A percentile compares a stretch with the other conserved stretches of the same genome.
These are phyloP conservation scores for Urocynchramus pylzowi DNA, from an alignment of 2,113 vertebrate species.

Conservation along the genomic window DNA sequence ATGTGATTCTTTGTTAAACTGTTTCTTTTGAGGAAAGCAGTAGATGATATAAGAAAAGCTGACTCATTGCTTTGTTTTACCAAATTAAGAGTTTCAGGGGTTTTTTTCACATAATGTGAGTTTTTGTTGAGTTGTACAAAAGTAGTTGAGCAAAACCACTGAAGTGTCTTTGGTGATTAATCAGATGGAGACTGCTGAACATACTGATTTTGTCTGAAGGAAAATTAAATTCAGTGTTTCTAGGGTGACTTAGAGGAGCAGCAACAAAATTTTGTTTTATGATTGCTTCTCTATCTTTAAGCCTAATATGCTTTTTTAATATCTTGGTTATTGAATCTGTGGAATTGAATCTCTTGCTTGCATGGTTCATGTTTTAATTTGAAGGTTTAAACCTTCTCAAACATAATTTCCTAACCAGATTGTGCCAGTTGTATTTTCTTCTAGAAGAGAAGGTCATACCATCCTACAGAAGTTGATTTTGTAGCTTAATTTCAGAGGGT, in stretches of 20 bases:
- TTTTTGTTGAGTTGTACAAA: background rate
- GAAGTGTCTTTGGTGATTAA: background rate
- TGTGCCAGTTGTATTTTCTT: background rate
- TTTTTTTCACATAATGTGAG: background rate
- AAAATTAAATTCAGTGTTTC: constrained; percentile 5
- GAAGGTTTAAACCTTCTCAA: background rate
- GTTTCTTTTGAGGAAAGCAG: background rate
- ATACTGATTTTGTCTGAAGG: background rate
- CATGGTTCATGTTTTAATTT: constrained; percentile 4
- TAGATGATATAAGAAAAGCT: background rate
- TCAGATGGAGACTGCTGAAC: background rate
- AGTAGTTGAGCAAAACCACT: background rate
- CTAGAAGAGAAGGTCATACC: background rate
- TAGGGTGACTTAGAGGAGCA: background rate
- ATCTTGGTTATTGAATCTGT: background rate
- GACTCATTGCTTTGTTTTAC: background rate
- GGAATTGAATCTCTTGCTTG: background rate
- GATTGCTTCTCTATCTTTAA: background rate
- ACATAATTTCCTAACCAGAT: background rate
- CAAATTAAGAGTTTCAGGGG: background rate
- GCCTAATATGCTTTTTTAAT: background rate
- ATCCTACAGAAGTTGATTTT: background rate
- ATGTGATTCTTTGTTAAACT: background rate
- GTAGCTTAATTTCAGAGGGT: background rate
- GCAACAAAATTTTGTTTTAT: background rate